These are phyloP conservation scores for Aphis craccivora DNA, from an alignment of 1,140 invertebrate genomes.

Conservation along the genomic window DNA sequence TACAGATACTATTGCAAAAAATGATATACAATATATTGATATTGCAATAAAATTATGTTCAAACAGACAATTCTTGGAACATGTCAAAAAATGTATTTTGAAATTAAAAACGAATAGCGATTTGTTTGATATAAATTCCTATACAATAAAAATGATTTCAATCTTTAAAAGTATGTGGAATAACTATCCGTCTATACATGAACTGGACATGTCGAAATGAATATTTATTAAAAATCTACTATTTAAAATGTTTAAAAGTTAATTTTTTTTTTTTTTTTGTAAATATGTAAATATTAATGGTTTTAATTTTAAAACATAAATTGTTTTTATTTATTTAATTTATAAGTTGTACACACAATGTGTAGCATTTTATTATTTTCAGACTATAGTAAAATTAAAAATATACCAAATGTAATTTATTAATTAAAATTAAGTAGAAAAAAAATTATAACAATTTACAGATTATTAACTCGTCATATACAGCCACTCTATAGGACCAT, in stretches of 20 bases:
- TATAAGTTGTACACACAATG: background rate
- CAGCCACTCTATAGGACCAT: background rate
- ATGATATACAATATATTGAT: conserved; percentile 88
- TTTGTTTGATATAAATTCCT: conserved; percentile 90
- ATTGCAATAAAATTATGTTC: conserved; percentile 91
- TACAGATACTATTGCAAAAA: conserved; percentile 91
- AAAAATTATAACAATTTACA: too few species aligned
- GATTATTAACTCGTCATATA: too few species aligned
- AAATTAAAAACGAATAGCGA: conserved; percentile 84
- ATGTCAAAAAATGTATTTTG: conserved; percentile 93
- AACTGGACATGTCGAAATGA: background rate
- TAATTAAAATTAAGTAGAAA: too few species aligned
- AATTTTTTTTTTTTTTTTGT: background rate
- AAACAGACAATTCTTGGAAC: conserved; percentile 91
- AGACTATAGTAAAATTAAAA: too few species aligned
- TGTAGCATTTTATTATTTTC: background rate
- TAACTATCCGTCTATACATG: conserved; percentile 66
- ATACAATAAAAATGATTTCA: conserved; percentile 75
- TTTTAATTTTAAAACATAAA: too few species aligned
- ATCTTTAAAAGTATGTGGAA: conserved; percentile 81
- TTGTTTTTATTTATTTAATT: background rate
- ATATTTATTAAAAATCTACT: background rate
- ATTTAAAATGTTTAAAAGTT: background rate
- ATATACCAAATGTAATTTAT: too few species aligned
- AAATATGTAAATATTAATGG: too few species aligned